phyloP scores from a whole-genome alignment of 2,113 vertebrate genomes.

The Ancistrus triradiatus region DNA sequence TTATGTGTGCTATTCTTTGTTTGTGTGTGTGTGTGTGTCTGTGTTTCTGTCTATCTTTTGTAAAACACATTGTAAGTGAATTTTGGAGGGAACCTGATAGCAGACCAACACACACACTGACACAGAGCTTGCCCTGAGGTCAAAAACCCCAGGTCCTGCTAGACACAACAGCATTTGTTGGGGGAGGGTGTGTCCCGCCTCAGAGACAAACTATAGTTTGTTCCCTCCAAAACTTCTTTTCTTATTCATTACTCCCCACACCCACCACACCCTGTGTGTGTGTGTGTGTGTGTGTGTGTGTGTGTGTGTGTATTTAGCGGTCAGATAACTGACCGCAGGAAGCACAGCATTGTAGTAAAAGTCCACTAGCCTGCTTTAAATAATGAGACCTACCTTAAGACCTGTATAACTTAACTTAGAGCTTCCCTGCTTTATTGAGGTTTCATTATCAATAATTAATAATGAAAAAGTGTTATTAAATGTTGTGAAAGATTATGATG shows the following conservation, averaged over 20 bases:
- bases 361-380: no score
- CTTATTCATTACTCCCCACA: slow-evolving; percentile 32
- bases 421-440: no score
- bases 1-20: slow-evolving; percentile 6
- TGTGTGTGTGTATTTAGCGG: slow-evolving; percentile 46
- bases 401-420: no score
- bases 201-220: slow-evolving; percentile 42
- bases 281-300: slow-evolving; percentile 14
- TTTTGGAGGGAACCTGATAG: slow-evolving; percentile 45
- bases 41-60: slow-evolving; percentile 25
- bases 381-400: no score
- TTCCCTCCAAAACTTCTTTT: slow-evolving; percentile 51
- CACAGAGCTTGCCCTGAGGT: slow-evolving; percentile 38
- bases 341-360: slow-evolving; percentile 17
- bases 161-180: slow-evolving; percentile 35
- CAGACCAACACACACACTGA: slow-evolving; percentile 39
- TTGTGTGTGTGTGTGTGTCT: slow-evolving; percentile 28
- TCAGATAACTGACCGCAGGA: slow-evolving; percentile 30
- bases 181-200: slow-evolving; percentile 44
- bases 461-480: no score
- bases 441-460: no score
- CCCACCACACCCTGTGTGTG: slow-evolving; percentile 22
- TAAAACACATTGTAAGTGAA: slow-evolving; percentile 19
- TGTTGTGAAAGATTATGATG: no score
- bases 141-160: slow-evolving; percentile 57